Conservation (phyloP, 2,113 vertebrate genomes). For the Phainopepla nitens region DNA sequence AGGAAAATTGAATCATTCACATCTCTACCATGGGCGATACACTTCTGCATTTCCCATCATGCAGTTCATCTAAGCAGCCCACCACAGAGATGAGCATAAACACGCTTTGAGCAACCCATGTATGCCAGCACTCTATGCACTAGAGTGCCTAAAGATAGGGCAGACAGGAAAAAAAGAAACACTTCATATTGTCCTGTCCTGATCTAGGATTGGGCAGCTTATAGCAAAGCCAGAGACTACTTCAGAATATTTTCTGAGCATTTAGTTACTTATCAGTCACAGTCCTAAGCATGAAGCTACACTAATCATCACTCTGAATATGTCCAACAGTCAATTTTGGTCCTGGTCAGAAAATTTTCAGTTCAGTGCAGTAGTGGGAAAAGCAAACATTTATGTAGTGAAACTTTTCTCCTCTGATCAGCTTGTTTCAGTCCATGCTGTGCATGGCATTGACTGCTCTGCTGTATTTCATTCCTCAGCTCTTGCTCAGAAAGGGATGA, state of each 20-base stretch:
- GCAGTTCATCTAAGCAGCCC: neutral
- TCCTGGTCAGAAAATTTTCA: neutral
- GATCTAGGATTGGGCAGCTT: neutral
- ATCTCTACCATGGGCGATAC: neutral
- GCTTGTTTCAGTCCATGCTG: neutral
- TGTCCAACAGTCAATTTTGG: neutral
- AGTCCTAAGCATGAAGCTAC: neutral
- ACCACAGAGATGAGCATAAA: neutral
- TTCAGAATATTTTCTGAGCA: neutral
- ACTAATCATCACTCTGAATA: neutral
- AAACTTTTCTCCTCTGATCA: neutral
- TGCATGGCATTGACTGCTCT: neutral
- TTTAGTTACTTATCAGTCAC: neutral
- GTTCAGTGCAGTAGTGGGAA: neutral
- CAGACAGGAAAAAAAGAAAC: neutral
- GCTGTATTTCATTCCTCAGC: conserved; percentile 65
- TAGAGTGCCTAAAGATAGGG: neutral
- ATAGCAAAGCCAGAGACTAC: neutral
- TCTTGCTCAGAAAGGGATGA: conserved; percentile 91
- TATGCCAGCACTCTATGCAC: neutral
- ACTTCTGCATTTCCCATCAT: neutral
- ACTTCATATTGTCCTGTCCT: neutral
- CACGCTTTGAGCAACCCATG: neutral
- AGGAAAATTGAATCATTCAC: neutral
- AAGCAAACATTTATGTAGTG: neutral